Conservation (phyloP, 1,140 invertebrate species). For the Hylaeus volcanicus region DNA sequence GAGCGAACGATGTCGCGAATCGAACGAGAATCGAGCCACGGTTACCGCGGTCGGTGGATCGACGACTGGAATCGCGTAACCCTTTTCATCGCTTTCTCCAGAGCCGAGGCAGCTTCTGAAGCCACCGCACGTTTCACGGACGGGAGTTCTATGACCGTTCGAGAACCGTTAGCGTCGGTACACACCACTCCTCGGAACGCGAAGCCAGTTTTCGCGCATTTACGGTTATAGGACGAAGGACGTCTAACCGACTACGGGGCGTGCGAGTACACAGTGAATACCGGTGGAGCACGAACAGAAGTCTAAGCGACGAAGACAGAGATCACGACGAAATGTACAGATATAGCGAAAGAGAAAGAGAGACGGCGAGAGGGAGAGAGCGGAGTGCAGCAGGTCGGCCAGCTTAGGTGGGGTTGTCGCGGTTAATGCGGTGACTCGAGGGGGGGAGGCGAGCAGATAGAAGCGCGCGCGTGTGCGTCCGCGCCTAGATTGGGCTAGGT, state of each 20-base stretch:
- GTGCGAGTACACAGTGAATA: conserved; percentile 32
- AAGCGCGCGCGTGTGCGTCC: conserved; percentile 46
- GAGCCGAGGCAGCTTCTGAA: conserved; percentile 5
- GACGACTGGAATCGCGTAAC: conserved; percentile 6
- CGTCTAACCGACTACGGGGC: conserved; percentile 36
- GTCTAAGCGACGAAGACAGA: conserved; percentile 26
- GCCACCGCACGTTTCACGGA: conserved; percentile 50
- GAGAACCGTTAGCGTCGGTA: conserved; percentile 21
- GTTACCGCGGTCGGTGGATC: conserved; percentile 5
- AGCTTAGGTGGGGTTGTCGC: conserved; percentile 43
- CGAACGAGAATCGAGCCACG: neutral
- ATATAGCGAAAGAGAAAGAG: neutral
- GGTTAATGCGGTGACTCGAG: conserved; percentile 39
- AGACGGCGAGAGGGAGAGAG: conserved; percentile 9
- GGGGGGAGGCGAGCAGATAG: conserved; percentile 25
- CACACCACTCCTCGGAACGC: conserved; percentile 9
- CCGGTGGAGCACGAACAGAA: conserved; percentile 15
- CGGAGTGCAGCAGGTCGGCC: conserved; percentile 43
- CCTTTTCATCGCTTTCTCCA: conserved; percentile 30
- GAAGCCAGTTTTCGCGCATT: conserved; percentile 43
- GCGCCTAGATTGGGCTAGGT: conserved; percentile 56
- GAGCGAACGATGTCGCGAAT: neutral
- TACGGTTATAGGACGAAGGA: conserved; percentile 46
- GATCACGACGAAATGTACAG: conserved; percentile 14
- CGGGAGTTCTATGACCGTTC: conserved; percentile 60